Conservation (phyloP, 2,797 vertebrate species). For the Lithobates pipiens region DNA sequence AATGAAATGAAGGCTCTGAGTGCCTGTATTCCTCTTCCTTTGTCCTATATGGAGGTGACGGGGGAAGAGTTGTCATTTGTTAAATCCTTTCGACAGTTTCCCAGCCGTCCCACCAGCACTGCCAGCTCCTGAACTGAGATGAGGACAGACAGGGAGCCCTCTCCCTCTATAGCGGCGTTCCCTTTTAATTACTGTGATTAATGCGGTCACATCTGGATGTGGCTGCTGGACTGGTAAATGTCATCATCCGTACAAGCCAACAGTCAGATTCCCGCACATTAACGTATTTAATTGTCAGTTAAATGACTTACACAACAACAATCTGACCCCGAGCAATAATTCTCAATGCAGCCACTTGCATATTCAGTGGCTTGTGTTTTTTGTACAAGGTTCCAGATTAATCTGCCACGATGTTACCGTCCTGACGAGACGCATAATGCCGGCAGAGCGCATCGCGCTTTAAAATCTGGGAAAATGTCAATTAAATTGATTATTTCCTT, state of each 20-base stretch:
- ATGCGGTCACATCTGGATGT: constrained; percentile 61
- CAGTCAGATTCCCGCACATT: constrained; percentile 49
- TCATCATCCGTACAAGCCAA: constrained; percentile 62
- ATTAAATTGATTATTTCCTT: neutral
- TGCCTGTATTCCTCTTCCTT: no score
- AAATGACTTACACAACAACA: constrained; percentile 54
- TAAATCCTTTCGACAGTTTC: neutral
- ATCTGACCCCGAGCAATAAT: constrained; percentile 46
- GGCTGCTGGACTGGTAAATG: constrained; percentile 53
- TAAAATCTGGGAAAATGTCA: neutral
- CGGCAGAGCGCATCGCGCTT: neutral
- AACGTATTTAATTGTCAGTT: constrained; percentile 62
- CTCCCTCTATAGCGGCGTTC: neutral
- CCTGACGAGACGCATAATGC: neutral
- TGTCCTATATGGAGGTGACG: no score
- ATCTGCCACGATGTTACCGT: constrained; percentile 26
- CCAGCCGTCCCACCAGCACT: neutral
- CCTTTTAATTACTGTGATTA: constrained; percentile 29
- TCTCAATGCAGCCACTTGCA: constrained; percentile 23
- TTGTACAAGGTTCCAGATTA: constrained; percentile 13
- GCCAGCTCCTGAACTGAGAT: neutral
- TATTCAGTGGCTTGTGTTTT: constrained; percentile 39
- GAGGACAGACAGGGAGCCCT: neutral
- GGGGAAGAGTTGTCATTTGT: no score
- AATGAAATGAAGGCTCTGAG: no score